Evolutionary conservation across 2,888 invertebrate species (phyloP).

Genomic region (Calameuta idolon): DNA sequence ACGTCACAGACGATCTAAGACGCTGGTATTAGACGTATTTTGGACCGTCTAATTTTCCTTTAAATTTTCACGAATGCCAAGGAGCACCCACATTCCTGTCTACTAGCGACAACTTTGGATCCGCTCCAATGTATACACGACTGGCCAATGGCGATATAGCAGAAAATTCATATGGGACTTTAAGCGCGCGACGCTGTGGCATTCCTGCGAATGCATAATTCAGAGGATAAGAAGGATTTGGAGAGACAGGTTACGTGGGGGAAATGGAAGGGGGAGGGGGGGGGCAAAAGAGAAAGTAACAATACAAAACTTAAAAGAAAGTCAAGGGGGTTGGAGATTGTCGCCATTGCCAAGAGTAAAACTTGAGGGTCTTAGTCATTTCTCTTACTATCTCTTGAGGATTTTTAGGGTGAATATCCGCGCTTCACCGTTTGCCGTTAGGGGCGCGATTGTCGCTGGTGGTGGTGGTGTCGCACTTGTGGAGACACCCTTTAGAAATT

Average conservation of each 20-base stretch:
- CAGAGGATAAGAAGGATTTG: neutral
- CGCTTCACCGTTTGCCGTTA: neutral
- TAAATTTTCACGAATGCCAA: neutral
- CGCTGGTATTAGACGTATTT: neutral
- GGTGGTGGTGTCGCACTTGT: neutral
- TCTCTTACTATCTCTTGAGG: neutral
- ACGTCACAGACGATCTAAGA: conserved; percentile 37
- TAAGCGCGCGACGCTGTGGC: neutral
- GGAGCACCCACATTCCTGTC: conserved; percentile 30
- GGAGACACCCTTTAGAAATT: neutral
- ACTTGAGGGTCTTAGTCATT: neutral
- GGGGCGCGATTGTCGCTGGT: neutral
- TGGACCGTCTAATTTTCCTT: neutral
- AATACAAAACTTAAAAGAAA: neutral
- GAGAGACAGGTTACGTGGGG: neutral
- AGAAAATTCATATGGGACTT: neutral
- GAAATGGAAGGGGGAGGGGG: too few species aligned
- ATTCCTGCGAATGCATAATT: conserved; percentile 3
- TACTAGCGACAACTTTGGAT: conserved; percentile 37
- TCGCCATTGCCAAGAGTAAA: neutral
- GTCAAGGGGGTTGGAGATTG: neutral
- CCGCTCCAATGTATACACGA: conserved; percentile 33
- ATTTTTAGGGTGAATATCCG: neutral
- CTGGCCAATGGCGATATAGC: neutral
- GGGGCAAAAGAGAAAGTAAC: neutral